Conservation (phyloP, 2,113 vertebrate species). For the Uropsilus gracilis region DNA sequence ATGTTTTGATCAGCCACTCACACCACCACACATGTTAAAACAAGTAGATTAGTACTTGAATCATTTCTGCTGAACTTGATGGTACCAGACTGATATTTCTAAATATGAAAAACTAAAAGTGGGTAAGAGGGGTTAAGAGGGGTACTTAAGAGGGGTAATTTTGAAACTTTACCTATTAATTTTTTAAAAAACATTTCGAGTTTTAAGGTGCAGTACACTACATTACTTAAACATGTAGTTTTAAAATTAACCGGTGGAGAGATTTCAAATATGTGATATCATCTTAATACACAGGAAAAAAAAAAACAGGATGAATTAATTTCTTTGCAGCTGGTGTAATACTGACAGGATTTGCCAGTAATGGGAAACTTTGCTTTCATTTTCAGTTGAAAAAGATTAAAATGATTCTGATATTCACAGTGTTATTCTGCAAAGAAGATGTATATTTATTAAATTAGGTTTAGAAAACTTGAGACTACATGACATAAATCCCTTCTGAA, state of each 20-base stretch:
- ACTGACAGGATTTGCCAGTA: neutral
- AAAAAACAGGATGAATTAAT: neutral
- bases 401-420: neutral
- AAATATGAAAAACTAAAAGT: too few relatives aligned
- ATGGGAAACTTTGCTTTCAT: neutral
- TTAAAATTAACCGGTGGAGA: neutral
- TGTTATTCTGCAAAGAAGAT: slow-evolving; percentile 43
- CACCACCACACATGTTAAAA: neutral
- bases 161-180: neutral
- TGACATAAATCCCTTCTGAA: slow-evolving; percentile 26
- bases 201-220: neutral
- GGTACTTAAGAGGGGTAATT: too few relatives aligned
- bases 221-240: neutral
- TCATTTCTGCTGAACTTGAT: neutral
- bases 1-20: neutral
- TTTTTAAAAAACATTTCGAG: neutral
- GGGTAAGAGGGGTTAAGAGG: too few relatives aligned
- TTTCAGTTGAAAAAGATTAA: slow-evolving; percentile 42
- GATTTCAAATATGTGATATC: slow-evolving; percentile 26
- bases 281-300: neutral
- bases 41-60: neutral
- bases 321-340: neutral
- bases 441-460: slow-evolving; percentile 35
- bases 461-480: neutral
- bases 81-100: neutral